Base-by-base conservation (phyloP, 1,140 invertebrate species). In the Colletes latitarsis region DNA sequence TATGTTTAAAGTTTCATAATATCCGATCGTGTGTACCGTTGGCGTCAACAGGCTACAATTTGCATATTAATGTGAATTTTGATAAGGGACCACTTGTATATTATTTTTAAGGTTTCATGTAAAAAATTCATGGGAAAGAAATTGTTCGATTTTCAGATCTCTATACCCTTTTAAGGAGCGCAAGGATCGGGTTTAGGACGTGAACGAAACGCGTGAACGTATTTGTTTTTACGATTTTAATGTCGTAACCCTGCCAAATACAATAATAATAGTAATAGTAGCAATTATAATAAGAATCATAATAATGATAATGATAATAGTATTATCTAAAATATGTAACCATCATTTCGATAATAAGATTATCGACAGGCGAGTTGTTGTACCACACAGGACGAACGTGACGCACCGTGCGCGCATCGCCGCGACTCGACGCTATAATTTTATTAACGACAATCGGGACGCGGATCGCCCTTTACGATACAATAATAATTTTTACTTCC, bases 201-300 rank as follows among this genome's bases (percentile, higher is more conserved):
- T 41, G 41, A 63, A 55, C 41, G 30, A 30, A 46, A 72, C 14
- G 10, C 30, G 14, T 49, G 30, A 17, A 30, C 43, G 19, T 8
- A 1, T 57, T 14, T 21, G 66, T 88, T 87, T 90, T 90, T 86
- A 85, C 82, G 86, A 89, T 92, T 93, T 93, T 93, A 92, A 93
- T 93, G 88, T 93, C 90, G 91, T 92, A 93, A 93, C 93, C 93
- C 92, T 93, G 93, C 93, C 93, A 93, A 93, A 93, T 93, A 93
- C 92, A 93, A 91, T 93, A 91, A 91, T 93, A 93, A 93, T 93
- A 91, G 89, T 91, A 93, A 92, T 92, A 91, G 89, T 93, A 88
- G 88, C 88, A 88, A 90, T 91, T 83, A 82, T 90, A 89, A 91
- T 91, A 90, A 90, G 86, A 88, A 88, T 89, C 73, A 81, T 89